Evolutionary conservation across 2,113 vertebrate species (phyloP).

Genomic region (Platichthys flesus): DNA sequence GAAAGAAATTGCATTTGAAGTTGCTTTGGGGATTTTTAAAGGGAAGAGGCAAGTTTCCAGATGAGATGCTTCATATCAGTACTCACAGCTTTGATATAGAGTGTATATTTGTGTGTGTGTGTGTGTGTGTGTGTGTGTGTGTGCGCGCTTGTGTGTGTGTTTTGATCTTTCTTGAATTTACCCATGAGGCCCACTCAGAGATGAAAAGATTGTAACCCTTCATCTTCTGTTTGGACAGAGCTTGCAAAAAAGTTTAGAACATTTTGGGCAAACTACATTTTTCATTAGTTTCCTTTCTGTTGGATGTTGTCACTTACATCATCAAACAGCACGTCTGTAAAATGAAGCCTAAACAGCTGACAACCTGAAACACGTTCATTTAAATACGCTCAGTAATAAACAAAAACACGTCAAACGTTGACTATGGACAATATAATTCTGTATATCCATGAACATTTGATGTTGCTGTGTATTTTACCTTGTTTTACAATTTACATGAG

Average conservation of each 20-base stretch:
- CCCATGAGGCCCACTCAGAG: conserved; percentile 10
- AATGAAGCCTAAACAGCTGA: background rate
- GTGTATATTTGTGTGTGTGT: conserved; percentile 2
- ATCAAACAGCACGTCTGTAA: background rate
- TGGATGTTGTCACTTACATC: background rate
- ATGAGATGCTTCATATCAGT: conserved; percentile 36
- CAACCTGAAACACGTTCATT: no score
- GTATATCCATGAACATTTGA: background rate
- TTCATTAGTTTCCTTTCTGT: background rate
- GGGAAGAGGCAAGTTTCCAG: conserved; percentile 3
- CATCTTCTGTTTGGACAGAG: background rate
- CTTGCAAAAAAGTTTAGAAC: background rate
- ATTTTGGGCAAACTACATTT: background rate
- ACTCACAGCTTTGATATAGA: conserved; percentile 30
- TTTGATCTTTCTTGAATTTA: conserved; percentile 48
- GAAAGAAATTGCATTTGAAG: conserved; percentile 61
- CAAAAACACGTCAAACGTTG: background rate
- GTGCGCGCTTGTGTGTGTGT: conserved; percentile 15
- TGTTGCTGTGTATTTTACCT: background rate
- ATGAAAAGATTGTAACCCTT: conserved; percentile 6
- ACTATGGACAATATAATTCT: background rate
- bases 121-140: conserved; percentile 17
- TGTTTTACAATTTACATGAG: background rate
- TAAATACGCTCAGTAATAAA: background rate
- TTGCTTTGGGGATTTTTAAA: conserved; percentile 31